Conservation (phyloP, 2,113 vertebrate genomes). For the Melanocharis versteri region DNA sequence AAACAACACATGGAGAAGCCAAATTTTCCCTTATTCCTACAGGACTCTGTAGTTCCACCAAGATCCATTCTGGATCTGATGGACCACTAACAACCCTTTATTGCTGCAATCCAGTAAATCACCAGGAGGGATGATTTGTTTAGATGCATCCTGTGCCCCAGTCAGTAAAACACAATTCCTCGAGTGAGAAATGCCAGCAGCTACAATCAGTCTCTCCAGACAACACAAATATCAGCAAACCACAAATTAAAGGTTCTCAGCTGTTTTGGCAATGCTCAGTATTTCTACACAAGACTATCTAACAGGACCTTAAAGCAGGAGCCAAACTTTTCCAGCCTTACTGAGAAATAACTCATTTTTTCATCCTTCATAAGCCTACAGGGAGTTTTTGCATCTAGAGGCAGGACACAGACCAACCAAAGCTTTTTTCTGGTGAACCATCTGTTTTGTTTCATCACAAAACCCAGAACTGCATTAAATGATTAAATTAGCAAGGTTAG, state of each 20-base stretch:
- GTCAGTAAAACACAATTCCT: not conserved
- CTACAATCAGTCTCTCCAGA: not conserved
- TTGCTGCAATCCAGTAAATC: not conserved
- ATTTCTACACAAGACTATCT: not conserved
- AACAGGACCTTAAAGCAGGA: not conserved
- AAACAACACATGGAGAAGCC: not conserved
- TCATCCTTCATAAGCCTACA: not conserved
- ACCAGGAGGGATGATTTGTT: not conserved
- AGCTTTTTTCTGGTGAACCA: not conserved
- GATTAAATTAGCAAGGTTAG: not conserved
- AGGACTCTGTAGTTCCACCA: not conserved
- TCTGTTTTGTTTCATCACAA: constrained; percentile 1
- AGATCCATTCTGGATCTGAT: not conserved
- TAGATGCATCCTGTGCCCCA: not conserved
- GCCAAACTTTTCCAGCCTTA: not conserved
- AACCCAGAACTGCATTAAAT: not conserved
- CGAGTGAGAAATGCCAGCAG: not conserved
- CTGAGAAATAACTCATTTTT: not conserved
- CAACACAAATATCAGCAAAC: not conserved
- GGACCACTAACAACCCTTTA: not conserved
- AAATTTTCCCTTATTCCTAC: not conserved
- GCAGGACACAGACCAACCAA: not conserved
- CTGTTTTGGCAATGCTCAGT: not conserved
- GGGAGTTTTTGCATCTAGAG: not conserved
- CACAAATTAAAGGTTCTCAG: not conserved